Base-by-base conservation (phyloP, 2,888 invertebrate genomes). In the Cenopis cana region DNA sequence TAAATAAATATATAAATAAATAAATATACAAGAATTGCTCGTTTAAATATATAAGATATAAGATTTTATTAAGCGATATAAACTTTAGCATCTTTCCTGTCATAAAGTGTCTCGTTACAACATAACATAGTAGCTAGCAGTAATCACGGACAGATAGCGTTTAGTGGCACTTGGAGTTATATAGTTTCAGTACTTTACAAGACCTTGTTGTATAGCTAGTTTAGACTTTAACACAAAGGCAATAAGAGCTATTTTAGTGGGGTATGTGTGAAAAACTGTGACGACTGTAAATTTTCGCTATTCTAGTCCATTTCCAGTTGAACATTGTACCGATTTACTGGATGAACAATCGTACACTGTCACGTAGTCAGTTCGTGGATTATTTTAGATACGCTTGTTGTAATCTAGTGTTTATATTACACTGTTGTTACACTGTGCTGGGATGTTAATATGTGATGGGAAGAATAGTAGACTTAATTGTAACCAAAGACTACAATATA, bases 91-190 rank as follows among this genome's bases (percentile, higher is more conserved):
- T 64, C 20, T 38, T 61, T 64, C 20, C 38, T 20, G 64, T 38
- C 52, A 8, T 64, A 64, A 64, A 64, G 68, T 73, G 52, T 64
- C 38, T 20, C 38, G n/a, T 36, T 36, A 54, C 64, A 24, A 17
- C 61, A 62, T 62, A 62, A 54, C 20, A 64, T 24, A 64, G 52
- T 54, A 52, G 17, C 33, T 24, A 11, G 33, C 50, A 9, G 62
- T 62, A 64, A 64, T 64, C 52, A 52, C 64, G n/a, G 52, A 64
- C 52, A 50, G 64, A 62, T 64, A 64, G 12, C 64, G 64, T 64
- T 64, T 64, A 64, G 38, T 38, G 38, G 14, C 64, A 52, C 52
- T 64, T 54, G 20, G 10, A 20, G 33, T 62, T 62, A 64, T 54
- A 24, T 17, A 64, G 29, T 33, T 54, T 20, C 20, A 38, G 38